Conservation (phyloP, 2,888 invertebrate genomes). For the Hydrotaea diabolus region DNA sequence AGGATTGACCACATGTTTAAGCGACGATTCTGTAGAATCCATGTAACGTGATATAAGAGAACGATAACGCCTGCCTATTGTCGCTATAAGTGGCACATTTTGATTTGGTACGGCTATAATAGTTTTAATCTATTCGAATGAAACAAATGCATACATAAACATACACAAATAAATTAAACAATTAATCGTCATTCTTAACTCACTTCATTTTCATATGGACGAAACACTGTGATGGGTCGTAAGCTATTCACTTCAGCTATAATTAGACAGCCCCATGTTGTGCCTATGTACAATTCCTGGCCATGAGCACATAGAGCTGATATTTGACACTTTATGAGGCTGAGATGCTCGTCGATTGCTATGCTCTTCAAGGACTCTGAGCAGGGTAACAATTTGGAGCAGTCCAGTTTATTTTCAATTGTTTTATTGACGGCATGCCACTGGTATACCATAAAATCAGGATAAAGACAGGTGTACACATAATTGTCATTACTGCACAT, state of each 20-base stretch:
- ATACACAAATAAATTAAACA: neutral
- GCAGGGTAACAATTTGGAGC: conserved; percentile 94
- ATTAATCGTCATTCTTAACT: conserved; percentile 62
- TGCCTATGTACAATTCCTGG: conserved; percentile 92
- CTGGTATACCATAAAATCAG: conserved; percentile 93
- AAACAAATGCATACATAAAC: conserved; percentile 51
- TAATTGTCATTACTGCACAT: conserved; percentile 84
- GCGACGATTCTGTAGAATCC: conserved; percentile 79
- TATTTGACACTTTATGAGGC: conserved; percentile 87
- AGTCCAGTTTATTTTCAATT: conserved; percentile 91
- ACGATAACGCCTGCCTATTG: conserved; percentile 92
- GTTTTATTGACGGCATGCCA: conserved; percentile 88
- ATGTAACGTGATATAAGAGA: conserved; percentile 86
- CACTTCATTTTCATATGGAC: conserved; percentile 93
- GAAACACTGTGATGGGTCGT: conserved; percentile 94
- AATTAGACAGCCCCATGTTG: conserved; percentile 96
- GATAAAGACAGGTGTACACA: conserved; percentile 91
- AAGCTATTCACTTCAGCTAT: conserved; percentile 91
- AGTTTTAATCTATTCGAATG: conserved; percentile 82
- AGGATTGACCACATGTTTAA: conserved; percentile 69
- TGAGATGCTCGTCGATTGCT: conserved; percentile 92
- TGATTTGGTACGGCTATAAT: conserved; percentile 84
- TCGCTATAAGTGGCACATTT: conserved; percentile 84
- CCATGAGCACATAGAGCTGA: conserved; percentile 84
- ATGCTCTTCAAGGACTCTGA: conserved; percentile 95